Evolutionary conservation across 2,888 invertebrate species (phyloP), one percentile per base, ranked within the genome.

Genomic region (Euproctis similis): DNA sequence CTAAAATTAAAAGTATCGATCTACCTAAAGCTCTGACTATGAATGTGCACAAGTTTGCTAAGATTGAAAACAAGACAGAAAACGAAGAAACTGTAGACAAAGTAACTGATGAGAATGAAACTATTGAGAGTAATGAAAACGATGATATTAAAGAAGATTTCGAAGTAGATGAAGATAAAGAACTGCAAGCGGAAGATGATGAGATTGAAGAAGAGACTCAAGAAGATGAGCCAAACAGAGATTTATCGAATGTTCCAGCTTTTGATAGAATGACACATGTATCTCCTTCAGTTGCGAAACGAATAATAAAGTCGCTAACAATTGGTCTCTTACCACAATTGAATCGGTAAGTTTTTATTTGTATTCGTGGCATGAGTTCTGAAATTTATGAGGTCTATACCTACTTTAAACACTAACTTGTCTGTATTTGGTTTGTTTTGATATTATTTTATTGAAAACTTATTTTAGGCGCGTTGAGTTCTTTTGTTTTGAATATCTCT

Each of bases 311-410:
- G 30, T 87, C 88, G 5, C 89, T 95, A 32, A 86, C 91, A 4
- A 86, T 86, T 12, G 87, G 89, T 23, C 77, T 97, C 8, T 71
- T 98, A 38, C 96, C 96, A 0, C 91, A 93, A 36, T 74, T 98
- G 1, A 91, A 95, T 62, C 88, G 90, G 61, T 86, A 53, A 66
- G 74, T 51, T n/a, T n/a, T n/a, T n/a, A n/a, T n/a, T n/a, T n/a
- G n/a, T n/a, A n/a, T n/a, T n/a, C n/a, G n/a, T n/a, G n/a, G n/a
- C n/a, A n/a, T n/a, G n/a, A n/a, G n/a, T n/a, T n/a, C n/a, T n/a
- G n/a, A n/a, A n/a, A n/a, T n/a, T n/a, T n/a, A n/a, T n/a, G n/a
- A n/a, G n/a, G n/a, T n/a, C n/a, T n/a, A n/a, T n/a, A n/a, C n/a
- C n/a, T n/a, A n/a, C n/a, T n/a, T n/a, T n/a, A n/a, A n/a, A n/a